These are phyloP conservation scores for Mastacembelus armatus DNA, from an alignment of 2,797 vertebrate genomes.

Conservation along the genomic window DNA sequence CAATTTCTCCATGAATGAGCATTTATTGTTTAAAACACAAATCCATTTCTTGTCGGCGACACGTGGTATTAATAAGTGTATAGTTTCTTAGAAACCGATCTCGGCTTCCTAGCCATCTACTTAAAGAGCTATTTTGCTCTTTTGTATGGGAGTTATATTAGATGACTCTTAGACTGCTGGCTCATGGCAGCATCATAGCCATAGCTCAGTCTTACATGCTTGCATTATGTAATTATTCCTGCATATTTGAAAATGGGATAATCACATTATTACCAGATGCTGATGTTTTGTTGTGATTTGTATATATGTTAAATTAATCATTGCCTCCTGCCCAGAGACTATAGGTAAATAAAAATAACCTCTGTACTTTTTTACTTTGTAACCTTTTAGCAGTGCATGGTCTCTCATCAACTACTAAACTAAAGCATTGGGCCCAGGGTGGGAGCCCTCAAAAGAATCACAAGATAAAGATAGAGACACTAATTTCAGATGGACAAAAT, in stretches of 20 bases:
- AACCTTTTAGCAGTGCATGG: not conserved
- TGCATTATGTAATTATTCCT: constrained; percentile 11
- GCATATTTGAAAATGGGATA: no score
- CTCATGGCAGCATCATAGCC: not conserved
- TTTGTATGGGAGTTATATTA: not conserved
- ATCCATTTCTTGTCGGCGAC: constrained; percentile 15
- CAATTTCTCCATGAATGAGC: constrained; percentile 22
- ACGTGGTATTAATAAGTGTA: not conserved
- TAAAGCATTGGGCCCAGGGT: not conserved
- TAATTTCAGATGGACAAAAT: no score
- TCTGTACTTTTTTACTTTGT: not conserved
- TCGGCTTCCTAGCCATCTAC: constrained; percentile 4
- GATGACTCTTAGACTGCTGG: not conserved
- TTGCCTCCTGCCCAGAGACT: not conserved
- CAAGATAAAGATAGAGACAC: no score
- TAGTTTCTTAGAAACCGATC: constrained; percentile 14
- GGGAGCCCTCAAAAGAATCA: no score
- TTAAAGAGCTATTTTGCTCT: constrained; percentile 7
- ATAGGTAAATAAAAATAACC: no score
- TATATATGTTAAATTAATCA: not conserved
- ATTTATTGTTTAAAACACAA: constrained; percentile 13
- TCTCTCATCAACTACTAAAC: not conserved
- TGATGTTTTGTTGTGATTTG: constrained; percentile 2
- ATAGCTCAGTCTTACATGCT: not conserved
- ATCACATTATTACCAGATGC: not conserved